Evolutionary conservation across 1,140 invertebrate genomes (phyloP).

Genomic region (Spodoptera litura): DNA sequence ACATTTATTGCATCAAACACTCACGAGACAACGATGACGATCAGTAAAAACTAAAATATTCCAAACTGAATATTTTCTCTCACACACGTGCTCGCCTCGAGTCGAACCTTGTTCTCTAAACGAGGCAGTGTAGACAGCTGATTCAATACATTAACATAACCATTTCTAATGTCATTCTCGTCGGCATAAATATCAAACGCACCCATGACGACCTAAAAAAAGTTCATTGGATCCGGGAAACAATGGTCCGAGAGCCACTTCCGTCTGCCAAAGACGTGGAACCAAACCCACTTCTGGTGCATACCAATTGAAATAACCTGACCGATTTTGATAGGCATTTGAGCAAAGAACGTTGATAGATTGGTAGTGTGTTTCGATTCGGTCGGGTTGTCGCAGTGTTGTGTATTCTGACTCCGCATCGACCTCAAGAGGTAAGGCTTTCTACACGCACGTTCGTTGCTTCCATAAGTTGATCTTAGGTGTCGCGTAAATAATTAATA

Average conservation of each 20-base stretch:
- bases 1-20: constrained; percentile 24
- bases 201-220: constrained; percentile 58
- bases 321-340: constrained; percentile 50
- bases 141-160: constrained; percentile 44
- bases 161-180: constrained; percentile 30
- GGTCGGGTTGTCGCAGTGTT: constrained; percentile 61
- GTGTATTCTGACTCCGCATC: constrained; percentile 62
- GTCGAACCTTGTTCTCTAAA: neutral
- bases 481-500: constrained; percentile 44
- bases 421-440: constrained; percentile 62
- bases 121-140: constrained; percentile 21
- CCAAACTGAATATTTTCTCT: constrained; percentile 12
- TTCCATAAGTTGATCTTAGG: constrained; percentile 52
- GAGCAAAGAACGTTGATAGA: neutral
- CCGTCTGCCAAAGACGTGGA: constrained; percentile 69
- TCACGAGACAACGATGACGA: constrained; percentile 7
- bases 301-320: constrained; percentile 67
- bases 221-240: constrained; percentile 79
- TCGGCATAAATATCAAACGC: constrained; percentile 38
- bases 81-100: neutral
- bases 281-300: constrained; percentile 59
- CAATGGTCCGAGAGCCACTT: constrained; percentile 64
- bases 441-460: constrained; percentile 65
- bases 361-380: constrained; percentile 48
- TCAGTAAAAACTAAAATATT: constrained; percentile 30